phyloP scores from a whole-genome alignment of 2,888 invertebrate genomes.

The Troides aeacus region DNA sequence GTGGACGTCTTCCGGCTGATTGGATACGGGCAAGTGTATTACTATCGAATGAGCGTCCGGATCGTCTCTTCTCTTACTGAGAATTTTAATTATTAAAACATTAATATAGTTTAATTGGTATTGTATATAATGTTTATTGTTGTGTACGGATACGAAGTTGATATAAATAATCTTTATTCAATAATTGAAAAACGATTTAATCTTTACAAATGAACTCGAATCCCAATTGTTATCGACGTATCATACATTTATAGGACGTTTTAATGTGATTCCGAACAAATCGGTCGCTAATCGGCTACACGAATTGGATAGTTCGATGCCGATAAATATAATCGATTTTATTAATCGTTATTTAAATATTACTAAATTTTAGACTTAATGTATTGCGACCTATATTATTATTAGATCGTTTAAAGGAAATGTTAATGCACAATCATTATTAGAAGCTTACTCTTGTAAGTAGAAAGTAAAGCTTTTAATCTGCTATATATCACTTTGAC shows the following conservation, averaged over 20 bases:
- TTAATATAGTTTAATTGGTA: no score
- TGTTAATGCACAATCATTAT: not conserved
- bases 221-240: slow-evolving; percentile 15
- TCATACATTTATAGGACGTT: slow-evolving; percentile 12
- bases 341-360: slow-evolving; percentile 2
- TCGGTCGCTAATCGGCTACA: slow-evolving; percentile 10
- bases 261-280: slow-evolving; percentile 19
- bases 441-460: not conserved
- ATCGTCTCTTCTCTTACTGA: no score
- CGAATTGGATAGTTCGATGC: slow-evolving; percentile 5
- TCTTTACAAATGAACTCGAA: slow-evolving; percentile 1
- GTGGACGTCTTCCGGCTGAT: no score
- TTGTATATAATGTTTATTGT: no score
- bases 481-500: no score
- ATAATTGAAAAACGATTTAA: slow-evolving; percentile 18
- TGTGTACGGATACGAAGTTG: no score
- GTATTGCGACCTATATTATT: not conserved
- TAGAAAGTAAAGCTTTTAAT: not conserved
- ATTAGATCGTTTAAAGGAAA: not conserved
- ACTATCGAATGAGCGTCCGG: no score
- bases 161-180: slow-evolving; percentile 20
- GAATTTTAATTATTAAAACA: no score
- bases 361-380: not conserved
- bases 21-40: no score
- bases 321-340: slow-evolving; percentile 2